phyloP scores from a whole-genome alignment of 1,140 invertebrate genomes.

The Vanessa atalanta region DNA sequence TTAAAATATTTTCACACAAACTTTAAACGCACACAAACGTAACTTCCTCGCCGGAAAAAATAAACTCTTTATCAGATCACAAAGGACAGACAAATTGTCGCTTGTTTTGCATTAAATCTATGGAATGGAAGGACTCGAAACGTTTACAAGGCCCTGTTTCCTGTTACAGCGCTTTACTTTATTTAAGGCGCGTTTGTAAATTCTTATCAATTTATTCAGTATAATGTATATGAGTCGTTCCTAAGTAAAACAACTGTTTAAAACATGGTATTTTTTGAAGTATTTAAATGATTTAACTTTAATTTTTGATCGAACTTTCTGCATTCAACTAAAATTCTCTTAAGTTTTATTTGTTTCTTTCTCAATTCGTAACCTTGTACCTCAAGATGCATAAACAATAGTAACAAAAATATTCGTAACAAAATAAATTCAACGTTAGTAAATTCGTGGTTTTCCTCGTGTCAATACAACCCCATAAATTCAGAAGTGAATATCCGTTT shows the following conservation, averaged over 20 bases:
- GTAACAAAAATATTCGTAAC: background rate
- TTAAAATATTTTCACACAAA: background rate
- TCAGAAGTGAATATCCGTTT: slow-evolving; percentile 25
- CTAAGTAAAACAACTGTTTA: background rate
- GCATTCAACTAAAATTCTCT: background rate
- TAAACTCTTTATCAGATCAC: slow-evolving; percentile 33
- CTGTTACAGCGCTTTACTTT: slow-evolving; percentile 29
- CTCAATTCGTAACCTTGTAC: background rate
- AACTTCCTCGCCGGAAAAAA: slow-evolving; percentile 31
- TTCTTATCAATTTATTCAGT: slow-evolving; percentile 17
- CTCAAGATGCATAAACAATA: no score
- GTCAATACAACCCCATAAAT: slow-evolving; percentile 30
- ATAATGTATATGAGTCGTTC: background rate
- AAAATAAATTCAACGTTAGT: slow-evolving; percentile 2
- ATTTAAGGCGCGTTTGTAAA: slow-evolving; percentile 13
- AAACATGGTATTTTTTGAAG: background rate
- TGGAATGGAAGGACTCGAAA: slow-evolving; percentile 30
- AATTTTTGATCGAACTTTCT: background rate
- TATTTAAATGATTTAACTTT: slow-evolving; percentile 1
- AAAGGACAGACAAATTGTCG: slow-evolving; percentile 31
- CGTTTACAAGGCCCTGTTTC: slow-evolving; percentile 33
- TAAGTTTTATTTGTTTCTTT: background rate
- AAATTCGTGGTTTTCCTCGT: slow-evolving; percentile 2
- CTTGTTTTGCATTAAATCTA: slow-evolving; percentile 35
- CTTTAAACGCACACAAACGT: slow-evolving; percentile 11